These are phyloP conservation scores for Mylabris sibirica DNA, from an alignment of 2,888 invertebrate genomes.

Conservation along the genomic window DNA sequence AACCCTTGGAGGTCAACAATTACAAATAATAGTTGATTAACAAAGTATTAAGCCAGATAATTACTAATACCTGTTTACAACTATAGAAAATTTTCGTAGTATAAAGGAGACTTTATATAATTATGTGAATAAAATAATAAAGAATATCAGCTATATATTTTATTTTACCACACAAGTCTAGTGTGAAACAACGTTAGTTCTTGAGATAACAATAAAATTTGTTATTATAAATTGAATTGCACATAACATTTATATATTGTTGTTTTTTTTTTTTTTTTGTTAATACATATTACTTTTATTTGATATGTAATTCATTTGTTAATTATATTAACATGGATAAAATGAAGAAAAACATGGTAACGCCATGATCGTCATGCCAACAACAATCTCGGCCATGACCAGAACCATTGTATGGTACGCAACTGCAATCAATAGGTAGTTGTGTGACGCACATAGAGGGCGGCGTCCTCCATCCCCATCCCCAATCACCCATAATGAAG, in stretches of 20 bases:
- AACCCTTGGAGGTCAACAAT: slow-evolving; percentile 5
- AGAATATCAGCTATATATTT: background rate
- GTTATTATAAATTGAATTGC: background rate
- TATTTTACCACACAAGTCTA: background rate
- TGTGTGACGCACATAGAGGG: slow-evolving; percentile 58
- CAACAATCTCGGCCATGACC: slow-evolving; percentile 53
- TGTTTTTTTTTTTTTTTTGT: background rate
- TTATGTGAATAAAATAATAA: background rate
- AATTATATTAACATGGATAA: slow-evolving; percentile 35
- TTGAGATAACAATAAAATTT: background rate
- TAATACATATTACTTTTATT: slow-evolving; percentile 4
- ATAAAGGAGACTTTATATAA: background rate
- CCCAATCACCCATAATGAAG: too few species aligned
- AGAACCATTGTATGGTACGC: slow-evolving; percentile 47
- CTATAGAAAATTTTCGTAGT: background rate
- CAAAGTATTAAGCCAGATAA: background rate
- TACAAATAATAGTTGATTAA: slow-evolving; percentile 6
- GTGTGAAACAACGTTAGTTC: background rate
- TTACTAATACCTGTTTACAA: slow-evolving; percentile 9
- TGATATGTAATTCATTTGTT: slow-evolving; percentile 28
- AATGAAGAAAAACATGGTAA: slow-evolving; percentile 47
- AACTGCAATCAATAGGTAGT: slow-evolving; percentile 56
- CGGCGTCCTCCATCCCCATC: slow-evolving; percentile 51
- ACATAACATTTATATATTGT: too few species aligned
- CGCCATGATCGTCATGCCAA: slow-evolving; percentile 53